Evolutionary conservation across 2,113 vertebrate species (phyloP).

Genomic region (Chrysochloris asiatica): DNA sequence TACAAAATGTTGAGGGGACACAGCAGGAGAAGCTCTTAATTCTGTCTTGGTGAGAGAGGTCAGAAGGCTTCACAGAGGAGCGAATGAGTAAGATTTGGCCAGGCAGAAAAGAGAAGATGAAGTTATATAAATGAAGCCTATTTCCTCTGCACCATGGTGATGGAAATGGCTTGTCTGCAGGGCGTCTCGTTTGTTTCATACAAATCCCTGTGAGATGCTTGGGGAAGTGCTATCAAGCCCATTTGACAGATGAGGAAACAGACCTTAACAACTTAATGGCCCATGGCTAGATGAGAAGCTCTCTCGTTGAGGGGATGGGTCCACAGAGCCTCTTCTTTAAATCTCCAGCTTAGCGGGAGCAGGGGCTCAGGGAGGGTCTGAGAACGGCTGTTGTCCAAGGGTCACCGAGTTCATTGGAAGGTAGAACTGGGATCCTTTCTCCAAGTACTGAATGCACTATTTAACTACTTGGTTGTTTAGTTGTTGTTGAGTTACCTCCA

Average conservation of each 20-base stretch:
- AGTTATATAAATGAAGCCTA: rapidly evolving
- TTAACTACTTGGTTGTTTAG: not conserved
- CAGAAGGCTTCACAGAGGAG: not conserved
- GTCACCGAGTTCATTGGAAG: not conserved
- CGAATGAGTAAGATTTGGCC: not conserved
- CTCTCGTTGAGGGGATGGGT: rapidly evolving
- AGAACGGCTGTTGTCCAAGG: rapidly evolving
- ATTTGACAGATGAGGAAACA: not conserved
- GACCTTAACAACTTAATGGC: not conserved
- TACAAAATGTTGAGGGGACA: not conserved
- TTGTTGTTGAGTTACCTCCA: not conserved
- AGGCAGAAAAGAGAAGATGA: not conserved
- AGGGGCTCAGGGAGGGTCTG: not conserved
- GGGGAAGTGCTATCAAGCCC: not conserved
- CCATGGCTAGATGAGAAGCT: not conserved
- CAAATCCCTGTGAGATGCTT: not conserved
- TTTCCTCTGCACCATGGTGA: rapidly evolving
- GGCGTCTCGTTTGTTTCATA: not conserved
- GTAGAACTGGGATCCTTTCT: not conserved
- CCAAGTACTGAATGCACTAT: not conserved
- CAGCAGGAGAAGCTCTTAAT: not conserved
- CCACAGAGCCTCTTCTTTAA: not conserved
- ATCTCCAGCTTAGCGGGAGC: not conserved
- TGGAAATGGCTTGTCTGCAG: not conserved
- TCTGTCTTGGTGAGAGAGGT: not conserved